phyloP scores from a whole-genome alignment of 2,113 vertebrate genomes.

The Pelodiscus sinensis region DNA sequence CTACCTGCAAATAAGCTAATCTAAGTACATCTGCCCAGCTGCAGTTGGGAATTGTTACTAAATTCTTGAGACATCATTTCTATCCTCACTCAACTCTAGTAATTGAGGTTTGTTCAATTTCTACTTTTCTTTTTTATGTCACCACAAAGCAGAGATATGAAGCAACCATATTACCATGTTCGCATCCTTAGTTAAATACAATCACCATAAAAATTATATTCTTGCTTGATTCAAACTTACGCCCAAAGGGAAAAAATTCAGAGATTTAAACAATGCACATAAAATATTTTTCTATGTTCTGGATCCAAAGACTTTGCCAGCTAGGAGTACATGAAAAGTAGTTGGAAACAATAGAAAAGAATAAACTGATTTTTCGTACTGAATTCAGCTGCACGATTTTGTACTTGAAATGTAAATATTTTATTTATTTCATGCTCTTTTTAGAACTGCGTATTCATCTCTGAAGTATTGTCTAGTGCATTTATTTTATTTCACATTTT shows the following conservation, averaged over 20 bases:
- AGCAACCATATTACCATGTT: background rate
- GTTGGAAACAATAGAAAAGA: slow-evolving; percentile 65
- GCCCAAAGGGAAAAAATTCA: slow-evolving; percentile 32
- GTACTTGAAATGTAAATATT: slow-evolving; percentile 94
- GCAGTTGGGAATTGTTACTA: slow-evolving; percentile 24
- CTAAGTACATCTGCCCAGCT: background rate
- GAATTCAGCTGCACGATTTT: slow-evolving; percentile 75
- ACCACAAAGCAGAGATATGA: slow-evolving; percentile 5
- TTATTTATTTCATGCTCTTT: slow-evolving; percentile 87
- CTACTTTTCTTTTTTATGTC: background rate
- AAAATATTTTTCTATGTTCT: slow-evolving; percentile 47
- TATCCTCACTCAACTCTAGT: background rate
- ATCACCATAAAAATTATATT: slow-evolving; percentile 39
- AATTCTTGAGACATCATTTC: background rate
- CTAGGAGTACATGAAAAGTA: slow-evolving; percentile 58
- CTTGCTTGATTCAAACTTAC: slow-evolving; percentile 52
- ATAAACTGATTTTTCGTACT: slow-evolving; percentile 64
- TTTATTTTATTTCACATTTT: slow-evolving; percentile 33
- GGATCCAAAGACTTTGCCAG: slow-evolving; percentile 58
- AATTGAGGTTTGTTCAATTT: slow-evolving; percentile 17
- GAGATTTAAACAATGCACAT: slow-evolving; percentile 32
- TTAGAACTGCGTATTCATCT: slow-evolving; percentile 33
- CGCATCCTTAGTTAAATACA: slow-evolving; percentile 7
- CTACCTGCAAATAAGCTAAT: slow-evolving; percentile 17
- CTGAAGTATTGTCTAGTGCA: slow-evolving; percentile 26